Conservation (phyloP, 1,140 invertebrate species). For the Drosophila takahashii region DNA sequence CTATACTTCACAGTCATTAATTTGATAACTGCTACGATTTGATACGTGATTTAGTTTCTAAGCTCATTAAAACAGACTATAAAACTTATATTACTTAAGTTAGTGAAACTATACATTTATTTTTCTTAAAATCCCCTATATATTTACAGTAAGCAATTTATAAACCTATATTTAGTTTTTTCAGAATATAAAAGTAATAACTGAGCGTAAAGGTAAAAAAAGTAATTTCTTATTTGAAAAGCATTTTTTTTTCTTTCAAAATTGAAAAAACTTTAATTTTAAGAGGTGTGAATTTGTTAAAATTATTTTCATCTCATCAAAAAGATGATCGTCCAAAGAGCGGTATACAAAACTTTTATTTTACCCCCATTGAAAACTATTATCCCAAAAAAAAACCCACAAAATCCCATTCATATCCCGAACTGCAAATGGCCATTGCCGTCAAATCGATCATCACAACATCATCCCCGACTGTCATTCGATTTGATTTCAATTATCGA, state of each 20-base stretch:
- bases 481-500: slow-evolving; percentile 50
- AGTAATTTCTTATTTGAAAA: no score
- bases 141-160: no score
- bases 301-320: background rate
- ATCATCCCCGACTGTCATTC: slow-evolving; percentile 31
- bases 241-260: no score
- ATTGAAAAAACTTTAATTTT: no score
- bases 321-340: background rate
- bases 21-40: background rate
- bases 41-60: background rate
- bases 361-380: background rate
- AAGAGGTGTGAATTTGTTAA: no score
- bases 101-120: no score
- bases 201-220: no score
- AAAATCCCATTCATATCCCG: background rate
- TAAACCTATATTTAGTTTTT: no score
- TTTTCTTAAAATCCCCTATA: no score
- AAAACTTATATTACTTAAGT: no score
- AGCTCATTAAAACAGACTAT: background rate
- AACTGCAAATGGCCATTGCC: slow-evolving; percentile 10
- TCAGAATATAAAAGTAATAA: no score
- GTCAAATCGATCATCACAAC: slow-evolving; percentile 17
- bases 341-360: background rate
- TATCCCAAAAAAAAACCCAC: slow-evolving; percentile 8
- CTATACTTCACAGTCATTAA: background rate